A percentile compares a stretch with the other conserved stretches of the same genome.
Evolutionary conservation across 2,797 vertebrate species (phyloP).

Genomic region (Acanthiza pusilla): DNA sequence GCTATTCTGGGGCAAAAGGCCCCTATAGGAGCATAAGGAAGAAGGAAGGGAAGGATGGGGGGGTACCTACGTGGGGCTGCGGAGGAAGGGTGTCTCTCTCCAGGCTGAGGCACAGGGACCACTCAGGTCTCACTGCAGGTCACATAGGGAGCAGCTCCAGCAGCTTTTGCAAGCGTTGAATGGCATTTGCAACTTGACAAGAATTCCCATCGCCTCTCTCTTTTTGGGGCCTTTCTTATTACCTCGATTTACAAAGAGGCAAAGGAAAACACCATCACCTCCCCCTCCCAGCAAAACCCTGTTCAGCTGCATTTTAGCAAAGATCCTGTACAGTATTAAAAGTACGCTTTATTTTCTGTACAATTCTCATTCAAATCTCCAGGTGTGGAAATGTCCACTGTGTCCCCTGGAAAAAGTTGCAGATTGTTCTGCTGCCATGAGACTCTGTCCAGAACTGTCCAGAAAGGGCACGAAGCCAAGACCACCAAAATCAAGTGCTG

Average conservation of each 20-base stretch:
- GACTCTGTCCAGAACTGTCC: neutral
- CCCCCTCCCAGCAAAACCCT: neutral
- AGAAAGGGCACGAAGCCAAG: neutral
- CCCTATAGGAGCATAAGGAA: neutral
- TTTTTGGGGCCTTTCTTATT: neutral
- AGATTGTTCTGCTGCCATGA: neutral
- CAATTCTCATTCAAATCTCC: neutral
- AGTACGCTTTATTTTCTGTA: constrained; percentile 46
- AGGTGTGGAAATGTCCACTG: neutral
- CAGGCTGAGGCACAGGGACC: neutral
- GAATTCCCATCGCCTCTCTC: rapidly evolving
- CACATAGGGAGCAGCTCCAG: rapidly evolving
- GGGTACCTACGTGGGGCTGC: neutral
- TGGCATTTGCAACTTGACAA: neutral
- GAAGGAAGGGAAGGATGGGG: neutral
- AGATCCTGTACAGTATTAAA: constrained; percentile 16
- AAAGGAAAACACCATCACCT: neutral
- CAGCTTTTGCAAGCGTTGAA: neutral
- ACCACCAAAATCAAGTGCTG: constrained; percentile 36
- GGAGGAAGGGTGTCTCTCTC: neutral
- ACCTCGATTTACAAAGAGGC: neutral
- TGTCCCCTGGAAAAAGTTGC: neutral
- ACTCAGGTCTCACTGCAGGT: neutral
- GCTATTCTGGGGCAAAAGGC: neutral
- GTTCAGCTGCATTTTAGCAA: neutral